Conservation (phyloP, 2,113 vertebrate species). For the Ophiodon elongatus region DNA sequence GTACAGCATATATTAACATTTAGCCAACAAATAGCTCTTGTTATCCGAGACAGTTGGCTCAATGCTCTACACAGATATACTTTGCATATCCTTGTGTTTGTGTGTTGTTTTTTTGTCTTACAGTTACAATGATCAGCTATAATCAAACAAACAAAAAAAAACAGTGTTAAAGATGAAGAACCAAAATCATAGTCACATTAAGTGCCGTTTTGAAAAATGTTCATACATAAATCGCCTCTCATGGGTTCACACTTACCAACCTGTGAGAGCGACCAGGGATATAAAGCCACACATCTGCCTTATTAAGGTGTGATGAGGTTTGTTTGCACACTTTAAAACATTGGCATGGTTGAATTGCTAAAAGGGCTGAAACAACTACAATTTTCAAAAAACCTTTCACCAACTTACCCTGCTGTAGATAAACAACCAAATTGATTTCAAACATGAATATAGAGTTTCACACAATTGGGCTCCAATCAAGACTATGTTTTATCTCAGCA, state of each 20-base stretch:
- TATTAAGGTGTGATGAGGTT: not conserved
- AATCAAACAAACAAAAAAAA: not conserved
- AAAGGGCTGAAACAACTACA: not conserved
- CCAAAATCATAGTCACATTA: not conserved
- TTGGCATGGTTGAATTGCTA: not conserved
- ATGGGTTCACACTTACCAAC: not conserved
- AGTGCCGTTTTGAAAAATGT: not conserved
- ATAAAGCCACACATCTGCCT: not conserved
- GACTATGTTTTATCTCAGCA: conserved; percentile 31
- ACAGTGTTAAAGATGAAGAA: not conserved
- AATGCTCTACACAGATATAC: not conserved
- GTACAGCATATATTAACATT: conserved; percentile 26
- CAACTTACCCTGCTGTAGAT: conserved; percentile 6
- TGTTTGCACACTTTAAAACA: not conserved
- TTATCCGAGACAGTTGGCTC: not conserved
- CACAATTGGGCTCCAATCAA: conserved; percentile 32
- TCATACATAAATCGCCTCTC: not conserved
- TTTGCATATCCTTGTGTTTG: not conserved
- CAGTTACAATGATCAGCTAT: not conserved
- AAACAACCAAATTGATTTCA: conserved; percentile 23
- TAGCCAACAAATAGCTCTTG: conserved; percentile 6
- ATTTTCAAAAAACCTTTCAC: conserved; percentile 11
- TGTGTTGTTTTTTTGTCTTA: not conserved
- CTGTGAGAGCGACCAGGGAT: not conserved
- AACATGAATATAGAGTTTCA: conserved; percentile 11